A percentile compares a stretch with the other conserved stretches of the same genome.
phyloP scores from a whole-genome alignment of 1,140 invertebrate genomes.

The Penaeus chinensis region DNA sequence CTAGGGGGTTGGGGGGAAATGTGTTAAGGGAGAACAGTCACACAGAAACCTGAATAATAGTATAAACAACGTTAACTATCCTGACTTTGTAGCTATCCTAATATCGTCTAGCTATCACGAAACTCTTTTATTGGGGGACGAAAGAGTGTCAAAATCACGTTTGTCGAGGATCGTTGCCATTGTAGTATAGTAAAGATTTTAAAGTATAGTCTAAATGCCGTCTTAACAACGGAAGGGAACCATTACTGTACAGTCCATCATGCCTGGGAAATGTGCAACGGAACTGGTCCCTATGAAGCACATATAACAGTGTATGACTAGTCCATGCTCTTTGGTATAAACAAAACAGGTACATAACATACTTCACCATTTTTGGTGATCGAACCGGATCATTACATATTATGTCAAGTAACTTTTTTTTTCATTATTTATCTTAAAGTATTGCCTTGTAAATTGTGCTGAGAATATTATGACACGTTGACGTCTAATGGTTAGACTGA shows the following conservation, averaged over 20 bases:
- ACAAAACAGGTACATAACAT: slow-evolving; percentile 9
- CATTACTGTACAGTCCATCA: too few species aligned
- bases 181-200: slow-evolving; percentile 25
- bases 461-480: slow-evolving; percentile 52
- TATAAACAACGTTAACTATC: slow-evolving; percentile 40
- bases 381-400: slow-evolving; percentile 27
- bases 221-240: too few species aligned
- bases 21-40: too few species aligned
- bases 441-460: slow-evolving; percentile 56
- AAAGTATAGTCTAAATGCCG: neutral
- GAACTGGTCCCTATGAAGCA: too few species aligned
- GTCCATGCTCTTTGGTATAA: too few species aligned
- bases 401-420: neutral
- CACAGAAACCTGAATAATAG: neutral
- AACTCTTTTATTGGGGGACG: slow-evolving; percentile 8
- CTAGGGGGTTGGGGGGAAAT: too few species aligned
- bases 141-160: slow-evolving; percentile 43
- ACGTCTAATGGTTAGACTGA: slow-evolving; percentile 19
- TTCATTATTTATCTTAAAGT: slow-evolving; percentile 38
- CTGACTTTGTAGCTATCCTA: slow-evolving; percentile 18
- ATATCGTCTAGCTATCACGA: slow-evolving; percentile 30
- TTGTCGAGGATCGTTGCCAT: slow-evolving; percentile 52
- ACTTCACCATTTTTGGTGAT: neutral
- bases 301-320: too few species aligned
- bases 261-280: too few species aligned